Evolutionary conservation across 1,140 invertebrate genomes (phyloP).

Genomic region (Hermatobates lingyangjiaoensis): DNA sequence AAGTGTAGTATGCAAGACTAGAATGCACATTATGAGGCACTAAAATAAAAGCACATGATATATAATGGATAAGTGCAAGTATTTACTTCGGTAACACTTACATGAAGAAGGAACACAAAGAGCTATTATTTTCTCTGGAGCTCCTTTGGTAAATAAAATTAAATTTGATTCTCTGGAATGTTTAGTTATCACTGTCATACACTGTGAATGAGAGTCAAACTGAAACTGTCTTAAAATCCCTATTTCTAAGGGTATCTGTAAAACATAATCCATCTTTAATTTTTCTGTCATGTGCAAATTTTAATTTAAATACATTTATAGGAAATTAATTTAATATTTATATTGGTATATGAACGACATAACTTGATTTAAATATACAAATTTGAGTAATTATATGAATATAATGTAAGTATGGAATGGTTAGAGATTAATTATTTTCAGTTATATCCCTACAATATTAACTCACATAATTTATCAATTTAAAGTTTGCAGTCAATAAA

Average conservation of each 20-base stretch:
- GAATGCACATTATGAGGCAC: conserved; percentile 48
- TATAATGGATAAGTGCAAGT: background rate
- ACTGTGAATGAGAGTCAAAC: conserved; percentile 69
- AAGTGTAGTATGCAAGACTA: conserved; percentile 56
- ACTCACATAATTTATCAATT: too few relatives aligned
- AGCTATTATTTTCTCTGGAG: conserved; percentile 65
- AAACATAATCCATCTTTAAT: conserved; percentile 1
- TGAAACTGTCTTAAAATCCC: conserved; percentile 76
- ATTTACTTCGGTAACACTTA: conserved; percentile 21
- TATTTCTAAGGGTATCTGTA: conserved; percentile 31
- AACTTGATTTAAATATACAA: too few relatives aligned
- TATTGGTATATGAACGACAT: too few relatives aligned
- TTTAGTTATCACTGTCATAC: conserved; percentile 78
- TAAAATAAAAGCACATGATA: conserved; percentile 21
- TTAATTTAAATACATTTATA: too few relatives aligned
- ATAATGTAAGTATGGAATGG: too few relatives aligned
- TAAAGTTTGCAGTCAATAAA: too few relatives aligned
- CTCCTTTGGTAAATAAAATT: conserved; percentile 72
- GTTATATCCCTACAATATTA: too few relatives aligned
- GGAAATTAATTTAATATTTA: too few relatives aligned
- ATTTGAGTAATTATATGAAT: too few relatives aligned
- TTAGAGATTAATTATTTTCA: too few relatives aligned
- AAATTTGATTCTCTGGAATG: conserved; percentile 51
- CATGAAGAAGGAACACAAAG: conserved; percentile 39
- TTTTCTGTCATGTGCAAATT: too few relatives aligned